phyloP scores from a whole-genome alignment of 2,888 invertebrate species.

The Hypsopygia costalis region DNA sequence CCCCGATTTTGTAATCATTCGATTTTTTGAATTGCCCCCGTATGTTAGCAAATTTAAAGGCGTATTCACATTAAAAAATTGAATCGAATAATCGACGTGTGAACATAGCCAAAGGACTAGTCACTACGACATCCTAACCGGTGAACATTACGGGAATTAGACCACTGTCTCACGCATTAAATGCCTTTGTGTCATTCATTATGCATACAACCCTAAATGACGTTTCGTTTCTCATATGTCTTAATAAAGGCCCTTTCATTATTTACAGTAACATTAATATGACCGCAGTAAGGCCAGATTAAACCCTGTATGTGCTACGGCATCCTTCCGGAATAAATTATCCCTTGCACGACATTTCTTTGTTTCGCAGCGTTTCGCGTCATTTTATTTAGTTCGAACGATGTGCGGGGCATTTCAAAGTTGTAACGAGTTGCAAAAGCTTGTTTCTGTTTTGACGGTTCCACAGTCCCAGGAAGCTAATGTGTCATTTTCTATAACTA shows the following conservation, averaged over 20 bases:
- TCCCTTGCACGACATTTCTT: conserved; percentile 39
- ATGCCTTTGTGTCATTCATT: neutral
- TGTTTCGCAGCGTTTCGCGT: conserved; percentile 48
- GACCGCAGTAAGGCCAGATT: conserved; percentile 21
- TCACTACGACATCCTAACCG: too few relatives aligned
- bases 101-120: too few relatives aligned
- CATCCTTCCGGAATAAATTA: conserved; percentile 48
- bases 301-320: conserved; percentile 22
- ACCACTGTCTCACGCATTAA: too few relatives aligned
- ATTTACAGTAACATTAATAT: neutral
- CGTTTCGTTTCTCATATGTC: neutral
- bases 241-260: conserved; percentile 3
- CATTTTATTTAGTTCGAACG: conserved; percentile 30
- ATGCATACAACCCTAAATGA: neutral
- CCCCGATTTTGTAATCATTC: too few relatives aligned
- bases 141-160: too few relatives aligned
- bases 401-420: conserved; percentile 34
- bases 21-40: too few relatives aligned
- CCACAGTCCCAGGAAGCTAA: conserved; percentile 23
- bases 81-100: too few relatives aligned
- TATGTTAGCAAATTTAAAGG: too few relatives aligned
- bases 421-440: conserved; percentile 42
- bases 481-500: conserved; percentile 20
- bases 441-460: conserved; percentile 14
- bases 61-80: too few relatives aligned